Conservation (phyloP, 2,888 invertebrate species). For the Drosophila tripunctata region DNA sequence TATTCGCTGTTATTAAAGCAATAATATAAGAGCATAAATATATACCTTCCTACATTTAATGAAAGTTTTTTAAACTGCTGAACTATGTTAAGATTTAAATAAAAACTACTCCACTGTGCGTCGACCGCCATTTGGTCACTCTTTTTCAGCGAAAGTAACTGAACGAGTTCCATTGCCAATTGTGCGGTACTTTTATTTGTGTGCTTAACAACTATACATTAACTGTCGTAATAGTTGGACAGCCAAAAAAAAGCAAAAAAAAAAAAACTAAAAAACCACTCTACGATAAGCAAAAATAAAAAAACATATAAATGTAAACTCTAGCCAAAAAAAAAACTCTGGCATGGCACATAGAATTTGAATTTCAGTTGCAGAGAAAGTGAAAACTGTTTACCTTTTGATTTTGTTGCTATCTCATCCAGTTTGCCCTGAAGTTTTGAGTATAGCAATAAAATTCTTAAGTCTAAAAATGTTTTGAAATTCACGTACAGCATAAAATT, state of each 20-base stretch:
- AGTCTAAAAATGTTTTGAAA: slow-evolving; percentile 74
- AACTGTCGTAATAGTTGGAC: slow-evolving; percentile 69
- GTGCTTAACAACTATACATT: slow-evolving; percentile 46
- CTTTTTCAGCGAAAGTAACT: slow-evolving; percentile 81
- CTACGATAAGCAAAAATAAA: too few species aligned
- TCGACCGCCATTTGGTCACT: slow-evolving; percentile 28
- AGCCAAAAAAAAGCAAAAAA: slow-evolving; percentile 66
- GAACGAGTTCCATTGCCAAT: slow-evolving; percentile 72
- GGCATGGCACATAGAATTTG: slow-evolving; percentile 46
- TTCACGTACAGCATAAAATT: slow-evolving; percentile 70
- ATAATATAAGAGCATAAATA: too few species aligned
- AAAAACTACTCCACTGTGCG: slow-evolving; percentile 26
- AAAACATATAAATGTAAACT: too few species aligned
- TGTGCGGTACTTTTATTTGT: slow-evolving; percentile 62
- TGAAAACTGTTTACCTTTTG: slow-evolving; percentile 1
- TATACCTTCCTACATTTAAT: neutral
- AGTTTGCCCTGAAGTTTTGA: slow-evolving; percentile 32
- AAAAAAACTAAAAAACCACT: too few species aligned
- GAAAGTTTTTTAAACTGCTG: neutral
- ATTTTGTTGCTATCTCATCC: neutral
- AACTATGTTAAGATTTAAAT: neutral
- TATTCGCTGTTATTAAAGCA: too few species aligned
- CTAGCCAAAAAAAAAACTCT: slow-evolving; percentile 33
- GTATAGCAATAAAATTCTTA: slow-evolving; percentile 39
- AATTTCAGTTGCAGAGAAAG: slow-evolving; percentile 50